A percentile compares a stretch with the other conserved stretches of the same genome.
phyloP scores from a whole-genome alignment of 2,113 vertebrate genomes.

The Vulpes lagopus region DNA sequence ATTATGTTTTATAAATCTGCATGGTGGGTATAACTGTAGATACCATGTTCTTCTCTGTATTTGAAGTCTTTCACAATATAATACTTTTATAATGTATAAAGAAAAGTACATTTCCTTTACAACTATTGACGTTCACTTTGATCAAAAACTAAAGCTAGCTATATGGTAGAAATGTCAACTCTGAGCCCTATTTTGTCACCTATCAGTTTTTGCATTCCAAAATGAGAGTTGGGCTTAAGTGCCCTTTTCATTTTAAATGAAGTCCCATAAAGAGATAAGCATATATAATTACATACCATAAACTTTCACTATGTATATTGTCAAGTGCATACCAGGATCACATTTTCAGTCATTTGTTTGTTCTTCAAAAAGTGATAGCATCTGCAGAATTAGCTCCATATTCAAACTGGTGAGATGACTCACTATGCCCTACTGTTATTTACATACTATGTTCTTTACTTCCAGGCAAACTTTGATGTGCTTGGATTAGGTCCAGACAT shows the following conservation, averaged over 20 bases:
- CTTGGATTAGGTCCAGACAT: background rate
- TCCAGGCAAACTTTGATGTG: background rate
- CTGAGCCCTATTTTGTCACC: conserved; percentile 44
- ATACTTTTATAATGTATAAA: conserved; percentile 6
- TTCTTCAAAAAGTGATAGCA: conserved; percentile 30
- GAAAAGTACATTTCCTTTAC: conserved; percentile 49
- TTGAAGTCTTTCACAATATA: background rate
- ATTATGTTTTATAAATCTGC: conserved; percentile 24
- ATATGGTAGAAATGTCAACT: background rate
- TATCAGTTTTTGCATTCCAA: conserved; percentile 11
- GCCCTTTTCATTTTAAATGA: background rate
- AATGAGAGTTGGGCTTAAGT: background rate
- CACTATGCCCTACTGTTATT: conserved; percentile 11
- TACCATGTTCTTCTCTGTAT: background rate
- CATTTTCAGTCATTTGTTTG: conserved; percentile 56
- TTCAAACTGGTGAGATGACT: conserved; percentile 33
- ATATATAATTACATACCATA: conserved; percentile 34
- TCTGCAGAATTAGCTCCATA: background rate
- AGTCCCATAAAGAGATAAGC: conserved; percentile 32
- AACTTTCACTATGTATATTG: conserved; percentile 15
- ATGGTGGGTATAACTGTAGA: background rate
- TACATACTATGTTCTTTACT: background rate
- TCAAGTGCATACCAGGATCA: background rate
- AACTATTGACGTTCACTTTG: background rate
- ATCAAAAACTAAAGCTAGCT: conserved; percentile 42